phyloP scores from a whole-genome alignment of 92 coral and sea anemone species.

The Virgularia gustaviana region DNA sequence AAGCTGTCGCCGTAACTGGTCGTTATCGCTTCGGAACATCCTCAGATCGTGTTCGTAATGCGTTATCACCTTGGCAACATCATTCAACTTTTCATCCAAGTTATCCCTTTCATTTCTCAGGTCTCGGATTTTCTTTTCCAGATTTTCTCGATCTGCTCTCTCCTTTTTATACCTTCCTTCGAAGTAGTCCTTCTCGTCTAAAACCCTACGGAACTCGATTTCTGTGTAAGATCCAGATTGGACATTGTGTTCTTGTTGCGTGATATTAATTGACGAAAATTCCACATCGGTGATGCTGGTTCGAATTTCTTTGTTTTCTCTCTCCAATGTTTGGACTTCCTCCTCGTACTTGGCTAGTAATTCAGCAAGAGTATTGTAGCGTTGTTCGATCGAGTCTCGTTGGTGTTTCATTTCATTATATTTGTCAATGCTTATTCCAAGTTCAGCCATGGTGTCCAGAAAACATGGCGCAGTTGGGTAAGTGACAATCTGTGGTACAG shows the following conservation, averaged over 20 bases:
- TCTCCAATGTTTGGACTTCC: constrained; percentile 20
- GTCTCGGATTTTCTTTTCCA: constrained; percentile 19
- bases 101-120: constrained; percentile 24
- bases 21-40: constrained; percentile 19
- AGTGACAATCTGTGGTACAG: constrained; percentile 8
- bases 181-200: constrained; percentile 30
- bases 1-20: constrained; percentile 4
- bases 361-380: constrained; percentile 18
- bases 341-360: constrained; percentile 30
- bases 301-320: constrained; percentile 17
- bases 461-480: constrained; percentile 10
- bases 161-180: constrained; percentile 36
- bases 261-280: constrained; percentile 17
- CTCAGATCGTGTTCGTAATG: constrained; percentile 26
- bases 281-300: constrained; percentile 16
- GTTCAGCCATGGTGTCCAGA: constrained; percentile 20
- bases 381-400: constrained; percentile 26
- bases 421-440: constrained; percentile 22
- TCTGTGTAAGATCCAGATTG: background rate
- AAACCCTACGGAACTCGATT: constrained; percentile 7
- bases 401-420: constrained; percentile 33
- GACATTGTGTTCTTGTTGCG: constrained; percentile 9
- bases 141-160: constrained; percentile 27
- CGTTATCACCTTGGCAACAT: constrained; percentile 29
- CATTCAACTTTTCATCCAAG: constrained; percentile 26